Base-by-base conservation (phyloP, 37 sponge, comb jelly and placozoan genomes). In the Eunapius fragilis region DNA sequence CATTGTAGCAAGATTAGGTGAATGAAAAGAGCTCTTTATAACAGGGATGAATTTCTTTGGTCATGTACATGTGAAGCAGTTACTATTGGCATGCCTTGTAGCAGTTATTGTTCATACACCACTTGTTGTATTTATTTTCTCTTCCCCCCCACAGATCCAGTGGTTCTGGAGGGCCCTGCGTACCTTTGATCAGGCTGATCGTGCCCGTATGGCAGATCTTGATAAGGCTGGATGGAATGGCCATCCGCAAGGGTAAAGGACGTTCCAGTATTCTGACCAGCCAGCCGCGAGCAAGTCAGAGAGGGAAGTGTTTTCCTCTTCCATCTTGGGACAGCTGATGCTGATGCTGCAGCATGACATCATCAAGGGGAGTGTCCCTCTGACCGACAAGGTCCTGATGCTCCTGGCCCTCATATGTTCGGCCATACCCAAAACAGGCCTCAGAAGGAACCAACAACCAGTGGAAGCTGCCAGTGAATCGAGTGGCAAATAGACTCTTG, bases 121-220 rank as follows among this genome's bases (percentile, higher is more conserved):
- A n/a, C n/a, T n/a, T n/a, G n/a, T n/a, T n/a, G n/a, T n/a, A 41
- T 41, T 9, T 6, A 41, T 41, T 41, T 41, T 41, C 6, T 41
- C 6, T 41, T 41, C n/a, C 41, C 41, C 41, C 41, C 41, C 70
- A 17, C 75, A 99, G 96, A 90, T 97, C 35, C 96, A 97, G 74
- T 99, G 99, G 99, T 97, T 99, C n/a, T n/a, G n/a, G n/a, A n/a
- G n/a, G n/a, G n/a, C n/a, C n/a, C n/a, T n/a, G 24, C 25, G 33
- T 25, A 36, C 73, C 26, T 41, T 27, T 67, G 75, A 13, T 33
- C 22, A 33, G 37, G 3, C 22, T 27, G 6, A 38, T 69, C 0
- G 82, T 75, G 25, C 36, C 7, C 72, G 97, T 98, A 76, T 98
- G 99, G 99, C 94, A 98, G 73, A 82, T 93, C 58, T 78, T 98